A percentile compares a stretch with the other conserved stretches of the same genome.
Evolutionary conservation across 2,797 vertebrate species (phyloP).

Genomic region (Anabacerthia variegaticeps): DNA sequence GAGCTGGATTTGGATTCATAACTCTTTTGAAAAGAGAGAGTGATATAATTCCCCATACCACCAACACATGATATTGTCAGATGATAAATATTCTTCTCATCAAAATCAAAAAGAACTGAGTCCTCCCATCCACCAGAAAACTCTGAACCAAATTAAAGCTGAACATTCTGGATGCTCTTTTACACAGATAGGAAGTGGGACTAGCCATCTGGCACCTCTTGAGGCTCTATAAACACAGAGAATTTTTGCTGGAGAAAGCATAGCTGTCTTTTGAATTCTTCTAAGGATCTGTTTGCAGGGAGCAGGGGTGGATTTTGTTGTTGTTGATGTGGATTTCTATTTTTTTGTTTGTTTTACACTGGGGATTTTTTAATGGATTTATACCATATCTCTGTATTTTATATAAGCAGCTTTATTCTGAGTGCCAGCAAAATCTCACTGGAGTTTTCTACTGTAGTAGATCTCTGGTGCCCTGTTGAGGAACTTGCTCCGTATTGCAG

Average conservation of each 20-base stretch:
- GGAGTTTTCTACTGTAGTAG: neutral
- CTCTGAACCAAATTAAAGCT: constrained; percentile 27
- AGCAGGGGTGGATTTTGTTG: neutral
- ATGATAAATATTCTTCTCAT: constrained; percentile 47
- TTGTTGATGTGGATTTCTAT: neutral
- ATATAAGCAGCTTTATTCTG: neutral
- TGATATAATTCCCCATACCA: constrained; percentile 1
- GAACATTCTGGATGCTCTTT: constrained; percentile 43
- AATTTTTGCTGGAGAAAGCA: neutral
- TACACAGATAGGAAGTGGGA: neutral
- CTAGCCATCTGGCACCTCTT: constrained; percentile 25
- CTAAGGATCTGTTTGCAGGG: neutral
- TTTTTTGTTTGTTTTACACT: neutral
- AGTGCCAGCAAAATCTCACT: neutral
- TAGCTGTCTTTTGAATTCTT: neutral
- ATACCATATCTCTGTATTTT: neutral
- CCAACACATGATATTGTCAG: constrained; percentile 21
- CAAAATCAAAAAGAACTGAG: neutral
- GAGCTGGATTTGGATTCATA: constrained; percentile 39
- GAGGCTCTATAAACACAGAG: neutral
- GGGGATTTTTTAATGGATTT: neutral
- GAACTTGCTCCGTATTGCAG: neutral
- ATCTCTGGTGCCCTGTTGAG: neutral
- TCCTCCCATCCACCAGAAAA: constrained; percentile 5
- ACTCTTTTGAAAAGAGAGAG: constrained; percentile 1